Conservation (phyloP, 2,113 vertebrate genomes). For the Jaculus jaculus region DNA sequence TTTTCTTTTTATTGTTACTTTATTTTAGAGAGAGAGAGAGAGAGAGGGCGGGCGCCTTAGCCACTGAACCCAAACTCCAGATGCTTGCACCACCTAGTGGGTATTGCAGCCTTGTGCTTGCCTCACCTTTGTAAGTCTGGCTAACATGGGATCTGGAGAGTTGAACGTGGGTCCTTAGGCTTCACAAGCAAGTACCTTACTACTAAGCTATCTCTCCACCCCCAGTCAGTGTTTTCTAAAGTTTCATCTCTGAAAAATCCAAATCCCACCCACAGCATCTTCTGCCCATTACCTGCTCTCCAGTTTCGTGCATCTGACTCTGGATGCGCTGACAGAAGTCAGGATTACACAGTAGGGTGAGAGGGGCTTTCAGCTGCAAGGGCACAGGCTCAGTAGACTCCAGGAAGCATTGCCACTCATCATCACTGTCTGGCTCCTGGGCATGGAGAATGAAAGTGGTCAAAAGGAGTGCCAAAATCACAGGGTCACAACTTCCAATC, state of each 20-base stretch:
- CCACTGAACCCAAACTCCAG: no score
- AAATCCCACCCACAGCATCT: not conserved
- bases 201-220: no score
- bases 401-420: conserved; percentile 88
- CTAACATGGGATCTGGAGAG: no score
- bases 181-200: no score
- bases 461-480: not conserved
- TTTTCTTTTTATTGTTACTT: no score
- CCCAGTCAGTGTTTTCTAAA: not conserved
- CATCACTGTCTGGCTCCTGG: conserved; percentile 88
- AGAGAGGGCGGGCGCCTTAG: no score
- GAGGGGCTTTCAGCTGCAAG: conserved; percentile 74
- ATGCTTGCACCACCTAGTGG: no score
- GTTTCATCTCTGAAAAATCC: conserved; percentile 20
- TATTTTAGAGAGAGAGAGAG: no score
- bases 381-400: conserved; percentile 80
- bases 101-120: no score
- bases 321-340: conserved; percentile 84
- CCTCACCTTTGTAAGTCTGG: no score
- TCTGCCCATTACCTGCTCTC: conserved; percentile 86
- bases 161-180: no score
- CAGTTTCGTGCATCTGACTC: conserved; percentile 82
- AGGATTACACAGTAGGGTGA: conserved; percentile 80
- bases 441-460: accelerated
- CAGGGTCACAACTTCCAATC: not conserved